Evolutionary conservation across 2,797 vertebrate species (phyloP), one percentile per base, ranked within the genome.

Genomic region (Chelonia mydas): DNA sequence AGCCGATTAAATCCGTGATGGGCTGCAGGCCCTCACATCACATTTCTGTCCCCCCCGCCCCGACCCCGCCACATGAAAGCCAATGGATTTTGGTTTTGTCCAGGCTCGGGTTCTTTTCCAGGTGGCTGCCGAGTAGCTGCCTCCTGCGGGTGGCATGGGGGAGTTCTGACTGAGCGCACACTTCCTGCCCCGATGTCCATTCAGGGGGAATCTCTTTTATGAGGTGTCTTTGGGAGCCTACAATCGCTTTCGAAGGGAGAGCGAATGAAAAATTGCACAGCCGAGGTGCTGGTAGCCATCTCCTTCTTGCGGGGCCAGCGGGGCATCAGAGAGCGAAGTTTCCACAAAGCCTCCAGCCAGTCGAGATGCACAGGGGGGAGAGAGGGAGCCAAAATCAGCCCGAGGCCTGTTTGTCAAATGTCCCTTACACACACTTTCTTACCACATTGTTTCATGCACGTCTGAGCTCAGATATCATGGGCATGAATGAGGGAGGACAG

Each of bases 171-270:
- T 57, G 79, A 54, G 21, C 57, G 37, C 51, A 65, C 7, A 83
- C 57, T 84, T 94, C 76, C 57, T 93, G 86, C 87, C 49, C 88
- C 37, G n/a, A 84, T 92, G 3, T 1, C n/a, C 12, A 94, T 88
- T n/a, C 33, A 81, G n/a, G 57, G 55, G 83, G 93, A 93, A 93
- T 87, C 89, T 83, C 53, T 95, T 57, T 93, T n/a, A 16, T 41
- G 74, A 93, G 68, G 23, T 80, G 5, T 82, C 55, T 87, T 16
- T 49, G 59, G 81, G 17, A 91, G 7, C 83, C 81, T 85, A 77
- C 50, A 54, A 59, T 80, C 47, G 19, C 53, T 90, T 97, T 89
- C 90, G 68, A 95, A 96, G 84, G 2, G 4, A 3, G 12, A 19
- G 31, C 21, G 94, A 95, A 88, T 87, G 81, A 84, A 84, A 88